Conservation (phyloP, 2,888 invertebrate species). For the Aleiodes alternator region DNA sequence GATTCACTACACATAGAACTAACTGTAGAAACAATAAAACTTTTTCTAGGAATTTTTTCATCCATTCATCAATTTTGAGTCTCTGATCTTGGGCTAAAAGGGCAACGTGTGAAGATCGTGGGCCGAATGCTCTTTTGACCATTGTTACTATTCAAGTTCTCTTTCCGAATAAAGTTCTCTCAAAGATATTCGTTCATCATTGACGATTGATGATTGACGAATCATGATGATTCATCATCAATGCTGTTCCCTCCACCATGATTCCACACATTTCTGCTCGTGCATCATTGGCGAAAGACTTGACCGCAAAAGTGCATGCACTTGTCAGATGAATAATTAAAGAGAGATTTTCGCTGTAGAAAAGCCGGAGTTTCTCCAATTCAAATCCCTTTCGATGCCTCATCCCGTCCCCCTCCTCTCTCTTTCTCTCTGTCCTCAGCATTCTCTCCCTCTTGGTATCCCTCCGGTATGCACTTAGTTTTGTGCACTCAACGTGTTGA, state of each 20-base stretch:
- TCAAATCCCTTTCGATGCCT: not conserved
- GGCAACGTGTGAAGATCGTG: no score
- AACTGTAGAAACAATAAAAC: no score
- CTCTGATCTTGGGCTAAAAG: no score
- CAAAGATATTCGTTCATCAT: no score
- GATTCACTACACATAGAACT: no score
- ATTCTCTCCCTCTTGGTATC: not conserved
- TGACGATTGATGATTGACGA: no score
- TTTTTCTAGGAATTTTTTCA: no score
- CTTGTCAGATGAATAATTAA: slow-evolving; percentile 2
- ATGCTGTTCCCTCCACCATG: not conserved
- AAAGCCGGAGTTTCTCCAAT: slow-evolving; percentile 30
- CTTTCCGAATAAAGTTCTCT: no score
- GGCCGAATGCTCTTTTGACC: no score
- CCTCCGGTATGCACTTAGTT: slow-evolving; percentile 34
- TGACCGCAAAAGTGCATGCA: not conserved
- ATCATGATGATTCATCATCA: no score
- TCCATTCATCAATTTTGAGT: no score
- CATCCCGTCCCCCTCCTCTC: not conserved
- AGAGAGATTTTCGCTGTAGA: slow-evolving; percentile 37
- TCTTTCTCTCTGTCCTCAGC: not conserved
- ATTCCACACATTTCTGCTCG: not conserved
- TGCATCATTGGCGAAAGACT: slow-evolving; percentile 14
- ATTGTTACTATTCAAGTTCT: no score
- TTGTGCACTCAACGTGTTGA: slow-evolving; percentile 21